Evolutionary conservation across 1,140 invertebrate species (phyloP), one percentile per base, ranked within the genome.

Genomic region (Drosophila ambigua): DNA sequence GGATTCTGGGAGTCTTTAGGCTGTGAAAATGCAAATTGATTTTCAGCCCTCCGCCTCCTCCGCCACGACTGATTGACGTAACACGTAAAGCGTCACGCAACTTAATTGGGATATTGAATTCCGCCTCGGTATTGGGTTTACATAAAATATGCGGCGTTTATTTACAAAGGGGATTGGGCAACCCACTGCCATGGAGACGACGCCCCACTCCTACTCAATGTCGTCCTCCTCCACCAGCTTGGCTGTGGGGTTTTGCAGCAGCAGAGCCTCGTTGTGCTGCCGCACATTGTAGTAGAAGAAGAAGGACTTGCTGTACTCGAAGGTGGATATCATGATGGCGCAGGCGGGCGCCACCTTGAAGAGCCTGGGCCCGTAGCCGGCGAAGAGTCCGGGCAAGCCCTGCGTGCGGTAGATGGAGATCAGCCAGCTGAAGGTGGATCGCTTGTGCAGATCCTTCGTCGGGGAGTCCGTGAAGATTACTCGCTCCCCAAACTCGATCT

Each of bases 311-410:
- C 97, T 96, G 91, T 97, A 97, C 94, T 99, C 98, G 92, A 98
- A 99, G 5, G 97, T 96, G 16, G 97, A 96, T 55, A 99, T 98
- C 98, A 99, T 99, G 11, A 99, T 98, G 9, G 98, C 98, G 93
- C 98, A 99, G 1, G 98, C 98, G 16, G 98, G 98, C 8, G 98
- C 97, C 16, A 99, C 97, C 94, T 99, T 99, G 5, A 97, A 94
- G 51, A 99, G 92, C 72, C 98, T 92, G 2, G 98, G 98, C 26
- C 95, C 94, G 11, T 98, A 91, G 24, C 98, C 98, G 26, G 95
- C 94, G 83, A 97, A 97, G 24, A 97, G 91, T 6, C 96, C 96
- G 57, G 91, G 93, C 1, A 96, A 51, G 2, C 97, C 97, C 83
- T 94, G 93, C 67, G 94, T 93, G 26, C 54, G 90, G 79, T 97